Evolutionary conservation across 2,888 invertebrate genomes (phyloP), one percentile per base, ranked within the genome.

Genomic region (Aricia artaxerxes): DNA sequence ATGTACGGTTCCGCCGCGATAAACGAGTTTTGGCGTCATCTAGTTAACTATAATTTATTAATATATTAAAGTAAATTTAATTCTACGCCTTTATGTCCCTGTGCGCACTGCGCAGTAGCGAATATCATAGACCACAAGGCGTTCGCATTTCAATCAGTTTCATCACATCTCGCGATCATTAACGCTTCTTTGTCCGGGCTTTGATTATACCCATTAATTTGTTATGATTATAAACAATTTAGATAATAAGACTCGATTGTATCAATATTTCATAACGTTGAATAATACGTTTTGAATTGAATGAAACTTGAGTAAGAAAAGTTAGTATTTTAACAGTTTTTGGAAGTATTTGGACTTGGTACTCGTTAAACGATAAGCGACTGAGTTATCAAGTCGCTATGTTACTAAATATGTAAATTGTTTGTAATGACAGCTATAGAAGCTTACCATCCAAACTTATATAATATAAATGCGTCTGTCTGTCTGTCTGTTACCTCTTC

Each of bases 171-270:
- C 13, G 69, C 69, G 16, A 35, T 69, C 69, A 38, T 69, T 38
- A 69, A 69, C 13, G 35, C 35, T 35, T 13, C 69, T 69, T 69
- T 69, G 69, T 69, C 69, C 69, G 5, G 35, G 13, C 35, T 69
- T 35, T 69, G 69, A 69, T 69, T 69, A 69, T 38, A 69, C 16
- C 35, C 13, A 69, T 69, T 69, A 69, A 69, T 69, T 69, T 69
- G 69, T 69, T 69, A 69, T 69, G 35, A 69, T 69, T 35, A 69
- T 13, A 69, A 69, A 35, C 69, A 69, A 69, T 69, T 69, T 69
- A 35, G 38, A 69, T 69, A 69, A 69, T 69, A 69, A 13, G 69
- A 69, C 13, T 38, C 5, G 69, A 69, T 69, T 69, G 69, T 64
- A 31, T 64, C 0, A 5, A 69, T 69, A 69, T 69, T 69, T 69